Evolutionary conservation across 2,797 vertebrate species (phyloP), one percentile per base, ranked within the genome.

Genomic region (Salmo trutta): DNA sequence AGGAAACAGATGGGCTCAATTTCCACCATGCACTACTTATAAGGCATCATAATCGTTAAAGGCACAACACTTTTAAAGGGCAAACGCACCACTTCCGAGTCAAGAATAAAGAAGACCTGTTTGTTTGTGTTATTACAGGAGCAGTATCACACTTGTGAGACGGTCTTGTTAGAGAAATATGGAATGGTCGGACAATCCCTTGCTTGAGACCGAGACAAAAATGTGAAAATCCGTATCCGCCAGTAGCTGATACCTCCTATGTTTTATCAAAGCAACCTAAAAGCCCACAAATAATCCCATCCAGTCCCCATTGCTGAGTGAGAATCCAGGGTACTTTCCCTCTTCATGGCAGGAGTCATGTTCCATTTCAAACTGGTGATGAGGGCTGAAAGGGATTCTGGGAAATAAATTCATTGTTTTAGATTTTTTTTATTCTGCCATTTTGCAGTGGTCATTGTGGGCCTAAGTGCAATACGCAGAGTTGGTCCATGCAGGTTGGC

Each of bases 331-430:
- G 66, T 67, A 31, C 15, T 31, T 33, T 19, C 66, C 29, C 29
- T 67, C 31, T 67, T 6, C 66, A 64, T 24, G 29, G 29, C 15
- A 67, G 16, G 29, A 67, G 65, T 67, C 65, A 67, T 17, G 6
- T 36, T 17, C 41, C 41, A 67, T 67, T 31, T 47, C 4, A 36
- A 47, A 51, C 17, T 15, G 19, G 19, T 51, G 36, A 31, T 41
- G 68, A 36, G n/a, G n/a, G 33, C 27, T 29, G 56, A 80, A 7
- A 5, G 5, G 76, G 54, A 84, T 82, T 74, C 75, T 88, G 84
- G 85, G 82, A 82, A 81, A 82, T 70, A 5, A 70, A 70, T n/a
- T 70, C 68, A 41, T 41, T 5, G 47, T 33, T 8, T 47, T 47
- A 10, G 2, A 47, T 47, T 47, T 12, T 47, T 41, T 47, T 47